phyloP scores from a whole-genome alignment of 1,140 invertebrate species.

The Hycleus phaleratus region DNA sequence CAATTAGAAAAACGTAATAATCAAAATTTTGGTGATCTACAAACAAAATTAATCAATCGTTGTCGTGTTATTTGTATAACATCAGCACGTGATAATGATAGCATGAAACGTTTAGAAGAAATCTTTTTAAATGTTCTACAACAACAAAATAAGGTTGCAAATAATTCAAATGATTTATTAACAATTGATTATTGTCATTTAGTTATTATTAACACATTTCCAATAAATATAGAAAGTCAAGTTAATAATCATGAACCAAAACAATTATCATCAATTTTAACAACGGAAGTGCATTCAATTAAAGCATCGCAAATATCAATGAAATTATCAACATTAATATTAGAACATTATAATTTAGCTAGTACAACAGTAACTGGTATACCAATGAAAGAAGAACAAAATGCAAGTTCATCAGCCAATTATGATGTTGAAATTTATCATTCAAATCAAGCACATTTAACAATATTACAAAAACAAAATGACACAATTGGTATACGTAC shows the following conservation, averaged over 20 bases:
- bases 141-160: slow-evolving; percentile 70
- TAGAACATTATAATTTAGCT: slow-evolving; percentile 84
- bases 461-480: slow-evolving; percentile 55
- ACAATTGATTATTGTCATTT: slow-evolving; percentile 80
- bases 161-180: slow-evolving; percentile 55
- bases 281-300: slow-evolving; percentile 61
- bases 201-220: slow-evolving; percentile 80
- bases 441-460: slow-evolving; percentile 70
- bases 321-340: slow-evolving; percentile 65
- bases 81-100: slow-evolving; percentile 72
- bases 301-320: slow-evolving; percentile 55
- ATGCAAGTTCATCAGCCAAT: slow-evolving; percentile 93
- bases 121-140: slow-evolving; percentile 71
- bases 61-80: slow-evolving; percentile 86
- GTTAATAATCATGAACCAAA: slow-evolving; percentile 59
- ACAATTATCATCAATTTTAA: slow-evolving; percentile 56
- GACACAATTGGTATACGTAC: slow-evolving; percentile 43
- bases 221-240: slow-evolving; percentile 64
- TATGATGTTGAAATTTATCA: slow-evolving; percentile 97
- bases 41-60: slow-evolving; percentile 41
- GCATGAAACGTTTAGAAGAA: slow-evolving; percentile 75
- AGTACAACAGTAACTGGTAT: slow-evolving; percentile 96
- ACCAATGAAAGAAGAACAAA: slow-evolving; percentile 99
- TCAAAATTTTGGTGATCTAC: slow-evolving; percentile 10
- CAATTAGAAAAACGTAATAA: slow-evolving; percentile 44